Evolutionary conservation across 2,888 invertebrate genomes (phyloP), one percentile per base, ranked within the genome.

Genomic region (Drosophila phalerata): DNA sequence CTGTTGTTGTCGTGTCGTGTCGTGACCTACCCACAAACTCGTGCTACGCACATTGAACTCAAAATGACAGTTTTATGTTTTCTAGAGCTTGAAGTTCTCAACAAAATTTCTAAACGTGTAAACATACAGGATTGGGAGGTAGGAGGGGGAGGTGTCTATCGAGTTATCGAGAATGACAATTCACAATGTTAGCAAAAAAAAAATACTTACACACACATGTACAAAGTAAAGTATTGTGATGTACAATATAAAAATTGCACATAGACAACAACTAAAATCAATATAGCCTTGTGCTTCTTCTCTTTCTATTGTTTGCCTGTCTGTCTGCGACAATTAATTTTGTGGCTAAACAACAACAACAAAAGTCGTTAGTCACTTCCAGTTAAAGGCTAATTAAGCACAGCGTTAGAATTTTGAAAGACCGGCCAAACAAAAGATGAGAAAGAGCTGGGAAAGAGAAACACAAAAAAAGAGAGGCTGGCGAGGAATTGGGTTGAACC

Each of bases 351-450:
- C 47, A 60, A 28, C 65, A 60, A 28, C 65, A 63, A 57, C 56
- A 75, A 73, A 75, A 85, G 88, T 86, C 84, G 76, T 85, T 85
- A 86, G 84, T 81, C 84, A 85, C 84, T 85, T 88, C 86, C 86
- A 85, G 84, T 78, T 85, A 86, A 88, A 83, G 81, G 71, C 72
- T 83, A 85, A 88, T 88, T 85, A 85, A 81, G 86, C 84, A 67
- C 57, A 65, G 70, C 83, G 79, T 76, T 85, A 78, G 86, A 79
- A 75, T 77, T 79, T 85, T 71, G 83, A 85, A 87, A 77, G 58
- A 73, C 55, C 43, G 51, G 47, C 40, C 40, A 52, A 52, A 62
- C 53, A 73, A 56, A 60, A 63, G 43, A 61, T 51, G 51, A 40
- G 38, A 56, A 48, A 17, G 34, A 32, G 32, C n/a, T 13, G 49